Conservation (phyloP, 2,888 invertebrate genomes). For the Meghimatium bilineatum region DNA sequence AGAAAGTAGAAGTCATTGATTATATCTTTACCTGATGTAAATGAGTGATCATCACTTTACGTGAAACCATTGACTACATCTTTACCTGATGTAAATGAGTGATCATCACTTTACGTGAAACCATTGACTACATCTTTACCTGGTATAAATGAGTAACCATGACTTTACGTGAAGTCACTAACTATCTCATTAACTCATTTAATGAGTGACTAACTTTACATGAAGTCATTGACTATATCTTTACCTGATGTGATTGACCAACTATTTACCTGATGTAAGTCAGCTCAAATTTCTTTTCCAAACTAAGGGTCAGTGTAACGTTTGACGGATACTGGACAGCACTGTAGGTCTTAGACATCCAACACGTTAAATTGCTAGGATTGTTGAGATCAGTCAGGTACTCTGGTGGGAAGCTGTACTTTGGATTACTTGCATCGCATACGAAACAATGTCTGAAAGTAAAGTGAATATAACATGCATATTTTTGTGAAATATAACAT, state of each 20-base stretch:
- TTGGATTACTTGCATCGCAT: conserved; percentile 89
- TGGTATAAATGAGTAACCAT: neutral
- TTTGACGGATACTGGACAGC: conserved; percentile 80
- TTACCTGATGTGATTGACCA: neutral
- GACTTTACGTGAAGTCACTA: conserved; percentile 88
- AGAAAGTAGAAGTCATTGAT: too few relatives aligned
- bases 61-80: too few relatives aligned
- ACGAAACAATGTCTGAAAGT: conserved; percentile 80
- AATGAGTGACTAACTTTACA: too few relatives aligned
- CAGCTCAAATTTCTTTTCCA: conserved; percentile 97
- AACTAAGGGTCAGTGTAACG: conserved; percentile 92
- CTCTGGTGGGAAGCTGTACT: conserved; percentile 84
- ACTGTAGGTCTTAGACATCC: conserved; percentile 92
- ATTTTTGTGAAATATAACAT: too few relatives aligned
- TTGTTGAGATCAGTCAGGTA: conserved; percentile 97
- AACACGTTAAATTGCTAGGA: conserved; percentile 97
- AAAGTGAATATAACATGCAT: neutral
- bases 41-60: too few relatives aligned
- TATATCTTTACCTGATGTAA: too few relatives aligned
- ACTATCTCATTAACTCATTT: too few relatives aligned
- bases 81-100: too few relatives aligned
- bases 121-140: too few relatives aligned
- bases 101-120: too few relatives aligned
- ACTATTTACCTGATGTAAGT: conserved; percentile 88
- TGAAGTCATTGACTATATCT: too few relatives aligned